Percentiles rank a stretch among this genome's conserved stretches.
These are phyloP conservation scores for Eudorcas thomsonii DNA, from an alignment of 2,113 vertebrate genomes.

Conservation along the genomic window DNA sequence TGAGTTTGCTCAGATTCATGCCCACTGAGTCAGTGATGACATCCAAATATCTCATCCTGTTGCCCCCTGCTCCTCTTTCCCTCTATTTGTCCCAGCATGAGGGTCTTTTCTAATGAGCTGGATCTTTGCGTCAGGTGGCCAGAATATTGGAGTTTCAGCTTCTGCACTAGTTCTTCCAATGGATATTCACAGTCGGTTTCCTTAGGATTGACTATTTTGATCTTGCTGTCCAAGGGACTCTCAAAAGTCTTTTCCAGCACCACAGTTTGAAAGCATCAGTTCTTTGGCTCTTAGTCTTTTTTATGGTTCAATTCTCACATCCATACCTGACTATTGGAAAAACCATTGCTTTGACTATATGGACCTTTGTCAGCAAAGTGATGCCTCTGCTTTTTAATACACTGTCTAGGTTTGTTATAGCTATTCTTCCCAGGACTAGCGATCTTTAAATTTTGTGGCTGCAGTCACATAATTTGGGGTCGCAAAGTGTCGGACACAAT, in stretches of 20 bases:
- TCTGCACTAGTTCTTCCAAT: neutral
- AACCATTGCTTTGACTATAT: neutral
- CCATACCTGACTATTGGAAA: neutral
- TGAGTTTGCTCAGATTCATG: neutral
- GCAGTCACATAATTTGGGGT: neutral
- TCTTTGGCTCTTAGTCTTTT: neutral
- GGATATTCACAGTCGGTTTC: neutral
- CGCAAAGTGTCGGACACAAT: rapidly evolving
- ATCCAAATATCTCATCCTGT: neutral
- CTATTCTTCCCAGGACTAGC: neutral
- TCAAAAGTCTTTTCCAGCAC: neutral
- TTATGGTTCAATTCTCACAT: neutral
- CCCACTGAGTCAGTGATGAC: neutral
- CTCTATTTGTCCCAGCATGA: neutral
- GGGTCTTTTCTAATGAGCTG: neutral
- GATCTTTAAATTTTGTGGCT: neutral
- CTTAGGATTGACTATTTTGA: neutral
- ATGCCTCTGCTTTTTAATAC: neutral
- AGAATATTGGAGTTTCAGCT: neutral
- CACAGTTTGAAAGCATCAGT: neutral
- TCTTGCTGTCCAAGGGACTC: neutral
- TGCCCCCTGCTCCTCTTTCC: neutral
- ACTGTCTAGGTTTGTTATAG: neutral
- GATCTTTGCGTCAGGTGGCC: neutral
- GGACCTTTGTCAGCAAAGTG: neutral